phyloP scores from a whole-genome alignment of 2,888 invertebrate genomes.

The Agonopterix heracliana region DNA sequence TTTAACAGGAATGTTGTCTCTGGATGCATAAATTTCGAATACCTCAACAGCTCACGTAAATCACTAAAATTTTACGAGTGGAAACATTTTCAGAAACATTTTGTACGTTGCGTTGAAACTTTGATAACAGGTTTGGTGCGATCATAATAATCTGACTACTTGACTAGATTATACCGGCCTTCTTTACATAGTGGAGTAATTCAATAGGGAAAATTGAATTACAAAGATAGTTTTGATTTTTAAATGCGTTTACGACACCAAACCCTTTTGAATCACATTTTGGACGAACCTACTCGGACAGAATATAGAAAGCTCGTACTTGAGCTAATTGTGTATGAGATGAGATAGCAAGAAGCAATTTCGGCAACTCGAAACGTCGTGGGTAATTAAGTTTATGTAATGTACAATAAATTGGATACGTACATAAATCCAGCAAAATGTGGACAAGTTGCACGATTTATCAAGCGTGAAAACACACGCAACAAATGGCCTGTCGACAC shows the following conservation, averaged over 20 bases:
- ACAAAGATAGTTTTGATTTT: conserved; percentile 34
- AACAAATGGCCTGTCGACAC: conserved; percentile 71
- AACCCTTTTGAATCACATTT: too few relatives aligned
- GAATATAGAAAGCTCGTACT: too few relatives aligned
- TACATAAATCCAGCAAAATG: conserved; percentile 64
- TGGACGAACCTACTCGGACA: too few relatives aligned
- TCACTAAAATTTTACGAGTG: conserved; percentile 36
- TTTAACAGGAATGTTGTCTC: conserved; percentile 44
- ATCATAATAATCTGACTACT: not conserved
- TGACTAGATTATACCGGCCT: conserved; percentile 12
- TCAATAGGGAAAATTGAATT: conserved; percentile 25
- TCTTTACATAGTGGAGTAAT: conserved; percentile 22
- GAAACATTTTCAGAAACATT: conserved; percentile 17
- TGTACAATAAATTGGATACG: conserved; percentile 27
- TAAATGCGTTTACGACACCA: conserved; percentile 14
- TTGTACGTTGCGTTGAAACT: conserved; percentile 26
- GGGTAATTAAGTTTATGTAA: conserved; percentile 49
- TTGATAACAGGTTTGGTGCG: conserved; percentile 19
- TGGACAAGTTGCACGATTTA: conserved; percentile 67
- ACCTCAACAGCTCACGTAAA: conserved; percentile 38
- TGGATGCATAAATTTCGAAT: conserved; percentile 38
- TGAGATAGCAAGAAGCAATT: too few relatives aligned
- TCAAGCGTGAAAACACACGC: conserved; percentile 70
- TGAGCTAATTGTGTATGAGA: too few relatives aligned
- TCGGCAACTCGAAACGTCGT: too few relatives aligned